These are phyloP conservation scores for Apodemus sylvaticus DNA, from an alignment of 2,113 vertebrate genomes.

Conservation along the genomic window DNA sequence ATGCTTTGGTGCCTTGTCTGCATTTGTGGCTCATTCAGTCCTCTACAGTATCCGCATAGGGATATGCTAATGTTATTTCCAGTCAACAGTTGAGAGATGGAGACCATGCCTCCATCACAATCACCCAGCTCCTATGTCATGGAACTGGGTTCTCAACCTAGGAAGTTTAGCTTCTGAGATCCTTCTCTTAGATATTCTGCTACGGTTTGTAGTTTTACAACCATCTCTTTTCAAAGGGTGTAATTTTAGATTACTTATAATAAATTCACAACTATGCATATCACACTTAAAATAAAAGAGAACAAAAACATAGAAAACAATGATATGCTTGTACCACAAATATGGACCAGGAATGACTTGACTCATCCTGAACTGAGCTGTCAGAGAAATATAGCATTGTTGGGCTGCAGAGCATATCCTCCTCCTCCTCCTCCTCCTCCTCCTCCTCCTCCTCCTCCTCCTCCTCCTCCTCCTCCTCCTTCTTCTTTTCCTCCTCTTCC, in stretches of 20 bases:
- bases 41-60: not conserved
- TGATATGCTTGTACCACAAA: not conserved
- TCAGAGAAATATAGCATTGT: not conserved
- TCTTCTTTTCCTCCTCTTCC: accelerated
- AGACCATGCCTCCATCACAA: not conserved
- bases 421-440: not conserved
- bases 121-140: not conserved
- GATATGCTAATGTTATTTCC: not conserved
- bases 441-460: too few relatives aligned
- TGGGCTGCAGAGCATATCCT: not conserved
- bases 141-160: not conserved
- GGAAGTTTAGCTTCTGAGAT: not conserved
- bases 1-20: not conserved
- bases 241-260: slow-evolving; percentile 4
- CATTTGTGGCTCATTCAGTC: not conserved
- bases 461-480: too few relatives aligned
- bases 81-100: not conserved
- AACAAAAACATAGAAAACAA: slow-evolving; percentile 5
- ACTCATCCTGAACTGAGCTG: not conserved
- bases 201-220: not conserved
- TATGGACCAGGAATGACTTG: not conserved
- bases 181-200: not conserved
- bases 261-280: slow-evolving; percentile 4
- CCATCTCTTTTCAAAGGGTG: not conserved
- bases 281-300: not conserved